Base-by-base conservation (phyloP, 2,113 vertebrate genomes). In the Hemiprocne comata region DNA sequence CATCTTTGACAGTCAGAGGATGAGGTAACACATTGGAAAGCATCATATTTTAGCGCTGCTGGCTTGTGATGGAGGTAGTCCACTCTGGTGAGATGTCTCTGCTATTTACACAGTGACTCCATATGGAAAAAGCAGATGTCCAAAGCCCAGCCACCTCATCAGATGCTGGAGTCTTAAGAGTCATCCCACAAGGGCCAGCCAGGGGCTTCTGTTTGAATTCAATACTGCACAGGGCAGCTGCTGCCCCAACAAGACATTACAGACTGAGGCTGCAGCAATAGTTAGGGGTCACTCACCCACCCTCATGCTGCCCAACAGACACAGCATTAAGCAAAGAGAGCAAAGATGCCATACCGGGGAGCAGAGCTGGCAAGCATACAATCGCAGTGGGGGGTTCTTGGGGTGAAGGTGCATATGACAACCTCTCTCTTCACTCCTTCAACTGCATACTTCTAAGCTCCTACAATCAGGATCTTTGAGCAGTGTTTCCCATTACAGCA, bases 251-350 rank as follows among this genome's bases (percentile, higher is more conserved):
- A 40, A 42, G 36, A 33, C 1, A 0, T 25, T 29, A 44, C 8
- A 4, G 38, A n/a, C 36, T 19, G 58, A 31, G 53, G 28, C 44
- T 81, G 70, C 26, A 72, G 70, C 53, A 38, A 1, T 7, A 42
- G 14, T 54, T 53, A 10, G 0, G 0, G 46, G 50, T 40, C 21
- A 2, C 25, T 72, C 53, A 24, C 38, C 38, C 29, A 19, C 19
- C 36, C 58, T 61, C 50, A 3, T 2, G 11, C 40, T 2, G 2
- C 50, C 61, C 67, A 50, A 34, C 11, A 88, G 44, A 46, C 0
- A 0, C 18, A 19, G 67, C 33, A 3, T 20, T 8, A 17, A 24
- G 53, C 66, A 72, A 18, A 48, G 40, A 29, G 15, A 24, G 53
- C 66, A 72, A 18, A 48, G 40, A 29, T 4, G 5, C 76, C 51